Evolutionary conservation across 1,140 invertebrate species (phyloP), one percentile per base, ranked within the genome.

Genomic region (Euborellia annulipes): DNA sequence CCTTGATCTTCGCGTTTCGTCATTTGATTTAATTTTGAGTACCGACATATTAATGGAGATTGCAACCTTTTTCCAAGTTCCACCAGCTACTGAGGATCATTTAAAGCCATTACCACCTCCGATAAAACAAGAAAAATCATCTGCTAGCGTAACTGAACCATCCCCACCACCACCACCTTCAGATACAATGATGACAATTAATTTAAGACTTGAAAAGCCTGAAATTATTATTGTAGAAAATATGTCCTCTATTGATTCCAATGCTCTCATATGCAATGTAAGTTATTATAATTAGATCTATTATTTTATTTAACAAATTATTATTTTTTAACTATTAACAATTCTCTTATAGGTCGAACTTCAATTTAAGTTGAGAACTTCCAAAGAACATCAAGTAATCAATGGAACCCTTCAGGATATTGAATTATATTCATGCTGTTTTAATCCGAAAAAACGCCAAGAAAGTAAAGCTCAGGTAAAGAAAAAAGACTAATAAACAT

Each of bases 161-260:
- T 6, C 23, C 23, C 4, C 4, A 6, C 4, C 23, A 6, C 23
- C 46, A 9, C 3, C 23, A 13, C 23, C 4, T 32, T 46, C 45
- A 7, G 34, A 16, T 7, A 41, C 17, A 34, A 69, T 71, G 63
- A 75, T 90, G 58, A 82, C 79, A 3, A 62, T 94, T 27, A 78
- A 80, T 54, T 63, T 94, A 4, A 79, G 78, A 52, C 66, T 95
- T 8, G 82, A 92, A 52, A 79, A 92, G 57, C 90, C 92, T 3
- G 92, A 97, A 65, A 87, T 98, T 40, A 82, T 96, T 50, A 63
- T 98, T 3, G 80, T 98, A 0, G 93, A 97, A 65, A 80, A 87
- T 51, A 78, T 94, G 57, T 79, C 85, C 49, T 75, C 85, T 52
- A 72, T 82, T 13, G 72, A 87, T 55, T 85, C 87, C 9, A 83